phyloP scores from a whole-genome alignment of 2,113 vertebrate genomes.

The Vulpes ferrilata region DNA sequence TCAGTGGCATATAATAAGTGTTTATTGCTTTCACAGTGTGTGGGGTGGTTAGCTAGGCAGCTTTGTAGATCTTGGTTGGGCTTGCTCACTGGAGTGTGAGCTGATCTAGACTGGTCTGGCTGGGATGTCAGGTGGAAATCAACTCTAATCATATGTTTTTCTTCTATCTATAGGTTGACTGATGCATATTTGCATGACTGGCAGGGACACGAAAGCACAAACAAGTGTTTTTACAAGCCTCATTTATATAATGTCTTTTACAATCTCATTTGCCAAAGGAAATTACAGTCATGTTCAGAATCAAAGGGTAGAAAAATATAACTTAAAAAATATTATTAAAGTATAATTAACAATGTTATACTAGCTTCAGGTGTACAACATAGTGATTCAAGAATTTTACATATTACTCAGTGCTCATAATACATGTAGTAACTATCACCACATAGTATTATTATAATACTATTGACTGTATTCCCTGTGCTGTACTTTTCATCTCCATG shows the following conservation, averaged over 20 bases:
- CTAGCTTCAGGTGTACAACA: not conserved
- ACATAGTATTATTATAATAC: not conserved
- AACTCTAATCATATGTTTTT: not conserved
- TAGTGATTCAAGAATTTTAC: not conserved
- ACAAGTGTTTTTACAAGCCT: not conserved
- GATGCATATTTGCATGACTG: not conserved
- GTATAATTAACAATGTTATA: not conserved
- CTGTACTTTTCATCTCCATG: not conserved
- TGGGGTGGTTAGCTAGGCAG: not conserved
- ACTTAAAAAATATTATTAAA: not conserved
- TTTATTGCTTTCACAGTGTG: not conserved
- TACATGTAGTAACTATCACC: not conserved
- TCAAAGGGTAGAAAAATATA: not conserved
- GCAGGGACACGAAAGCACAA: not conserved
- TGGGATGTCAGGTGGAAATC: not conserved
- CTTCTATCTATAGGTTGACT: not conserved
- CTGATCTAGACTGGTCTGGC: not conserved
- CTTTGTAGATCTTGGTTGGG: not conserved
- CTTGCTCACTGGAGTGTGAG: not conserved
- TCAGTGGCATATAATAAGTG: not conserved
- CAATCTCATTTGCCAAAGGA: not conserved
- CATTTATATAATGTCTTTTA: not conserved
- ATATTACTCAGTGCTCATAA: not conserved
- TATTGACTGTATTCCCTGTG: not conserved
- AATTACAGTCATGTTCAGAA: not conserved